Evolutionary conservation across 1,140 invertebrate genomes (phyloP).

Genomic region (Drosophila hydei): DNA sequence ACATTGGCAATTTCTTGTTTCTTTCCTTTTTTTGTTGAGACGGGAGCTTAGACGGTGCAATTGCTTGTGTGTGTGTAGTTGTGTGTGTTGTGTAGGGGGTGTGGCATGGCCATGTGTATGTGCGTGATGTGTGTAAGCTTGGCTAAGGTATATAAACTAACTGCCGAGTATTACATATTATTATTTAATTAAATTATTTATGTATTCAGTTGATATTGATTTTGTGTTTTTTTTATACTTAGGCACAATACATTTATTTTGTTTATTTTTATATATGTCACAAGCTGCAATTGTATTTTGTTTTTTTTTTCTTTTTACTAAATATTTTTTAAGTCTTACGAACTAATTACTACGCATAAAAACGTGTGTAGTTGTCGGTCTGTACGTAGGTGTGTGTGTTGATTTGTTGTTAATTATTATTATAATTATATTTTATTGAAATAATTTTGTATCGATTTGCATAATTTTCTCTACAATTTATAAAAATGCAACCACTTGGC

Average conservation of each 20-base stretch:
- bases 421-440: slow-evolving; percentile 49
- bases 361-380: slow-evolving; percentile 60
- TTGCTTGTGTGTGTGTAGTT: slow-evolving; percentile 37
- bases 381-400: slow-evolving; percentile 37
- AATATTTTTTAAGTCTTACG: slow-evolving; percentile 56
- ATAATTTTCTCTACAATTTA: slow-evolving; percentile 69
- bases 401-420: slow-evolving; percentile 33
- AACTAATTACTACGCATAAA: slow-evolving; percentile 73
- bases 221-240: slow-evolving; percentile 63
- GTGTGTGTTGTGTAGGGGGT: slow-evolving; percentile 13
- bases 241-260: slow-evolving; percentile 80
- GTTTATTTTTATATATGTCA: slow-evolving; percentile 47
- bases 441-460: slow-evolving; percentile 57
- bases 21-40: slow-evolving; percentile 36
- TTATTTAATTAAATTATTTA: slow-evolving; percentile 53
- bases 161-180: slow-evolving; percentile 22
- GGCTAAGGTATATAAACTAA: slow-evolving; percentile 53
- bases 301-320: slow-evolving; percentile 51
- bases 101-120: slow-evolving; percentile 32
- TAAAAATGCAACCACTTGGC: slow-evolving; percentile 72
- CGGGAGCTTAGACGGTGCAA: slow-evolving; percentile 70
- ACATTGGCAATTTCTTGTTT: slow-evolving; percentile 52
- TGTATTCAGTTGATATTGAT: slow-evolving; percentile 38
- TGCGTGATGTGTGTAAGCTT: slow-evolving; percentile 58
- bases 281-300: slow-evolving; percentile 35